phyloP scores from a whole-genome alignment of 2,888 invertebrate species.

The Chalcosyrphus nemorum region DNA sequence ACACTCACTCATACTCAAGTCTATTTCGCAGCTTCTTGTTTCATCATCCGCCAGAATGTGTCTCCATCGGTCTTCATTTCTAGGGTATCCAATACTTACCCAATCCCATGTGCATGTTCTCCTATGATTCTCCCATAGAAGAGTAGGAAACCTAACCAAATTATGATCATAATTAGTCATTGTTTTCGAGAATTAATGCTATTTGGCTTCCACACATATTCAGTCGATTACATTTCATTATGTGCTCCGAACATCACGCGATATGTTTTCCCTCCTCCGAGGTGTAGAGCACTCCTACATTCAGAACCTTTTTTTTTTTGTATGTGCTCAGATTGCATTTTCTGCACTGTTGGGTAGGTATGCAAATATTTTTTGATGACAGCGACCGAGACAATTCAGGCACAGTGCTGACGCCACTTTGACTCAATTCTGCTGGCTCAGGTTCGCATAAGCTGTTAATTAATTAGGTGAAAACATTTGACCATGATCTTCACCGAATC shows the following conservation, averaged over 20 bases:
- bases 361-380: constrained; percentile 70
- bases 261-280: constrained; percentile 29
- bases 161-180: constrained; percentile 65
- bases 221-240: constrained; percentile 52
- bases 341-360: constrained; percentile 59
- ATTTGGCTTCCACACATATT: constrained; percentile 37
- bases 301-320: constrained; percentile 18
- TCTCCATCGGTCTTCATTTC: background rate
- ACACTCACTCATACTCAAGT: too few species aligned
- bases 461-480: constrained; percentile 37
- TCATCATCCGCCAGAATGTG: constrained; percentile 14
- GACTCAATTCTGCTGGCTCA: constrained; percentile 41
- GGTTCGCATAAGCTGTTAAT: constrained; percentile 29
- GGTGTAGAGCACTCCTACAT: constrained; percentile 27
- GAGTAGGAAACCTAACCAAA: constrained; percentile 23
- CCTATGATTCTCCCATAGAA: background rate
- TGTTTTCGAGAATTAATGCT: constrained; percentile 44
- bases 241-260: constrained; percentile 57
- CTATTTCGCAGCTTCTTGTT: background rate
- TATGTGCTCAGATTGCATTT: constrained; percentile 57
- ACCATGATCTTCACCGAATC: constrained; percentile 50
- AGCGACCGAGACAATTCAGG: constrained; percentile 36
- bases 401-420: constrained; percentile 36
- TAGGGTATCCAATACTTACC: constrained; percentile 13
- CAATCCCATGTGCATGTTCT: constrained; percentile 30